These are phyloP conservation scores for Apomyelois bistriatella DNA, from an alignment of 2,888 invertebrate genomes.

Conservation along the genomic window DNA sequence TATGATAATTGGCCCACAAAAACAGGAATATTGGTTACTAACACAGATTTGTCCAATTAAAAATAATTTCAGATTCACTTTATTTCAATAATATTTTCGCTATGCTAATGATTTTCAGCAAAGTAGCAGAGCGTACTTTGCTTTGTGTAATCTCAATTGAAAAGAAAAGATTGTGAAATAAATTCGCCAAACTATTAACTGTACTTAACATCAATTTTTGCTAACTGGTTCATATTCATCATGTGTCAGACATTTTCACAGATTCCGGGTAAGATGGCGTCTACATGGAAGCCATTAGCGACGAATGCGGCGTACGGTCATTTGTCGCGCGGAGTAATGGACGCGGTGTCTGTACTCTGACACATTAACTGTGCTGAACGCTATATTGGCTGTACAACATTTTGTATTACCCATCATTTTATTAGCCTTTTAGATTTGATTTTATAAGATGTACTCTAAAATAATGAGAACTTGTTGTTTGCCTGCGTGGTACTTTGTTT, in stretches of 20 bases:
- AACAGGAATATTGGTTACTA: too few species aligned
- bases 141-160: too few species aligned
- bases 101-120: too few species aligned
- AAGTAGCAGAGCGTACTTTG: too few species aligned
- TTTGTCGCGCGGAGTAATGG: slow-evolving; percentile 38
- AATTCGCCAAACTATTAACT: background rate
- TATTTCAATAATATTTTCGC: too few species aligned
- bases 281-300: slow-evolving; percentile 39
- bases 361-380: slow-evolving; percentile 27
- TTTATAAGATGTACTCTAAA: too few species aligned
- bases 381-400: slow-evolving; percentile 15
- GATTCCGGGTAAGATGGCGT: slow-evolving; percentile 28
- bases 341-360: slow-evolving; percentile 19
- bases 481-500: too few species aligned
- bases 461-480: too few species aligned
- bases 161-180: too few species aligned
- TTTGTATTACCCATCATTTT: background rate
- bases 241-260: slow-evolving; percentile 22
- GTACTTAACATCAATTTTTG: slow-evolving; percentile 3
- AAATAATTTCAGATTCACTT: too few species aligned
- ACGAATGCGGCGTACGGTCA: slow-evolving; percentile 36
- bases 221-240: slow-evolving; percentile 4
- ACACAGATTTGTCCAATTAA: too few species aligned
- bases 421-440: background rate
- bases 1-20: too few species aligned